Evolutionary conservation across 1,140 invertebrate species (phyloP).

Genomic region (Contarinia nasturtii): DNA sequence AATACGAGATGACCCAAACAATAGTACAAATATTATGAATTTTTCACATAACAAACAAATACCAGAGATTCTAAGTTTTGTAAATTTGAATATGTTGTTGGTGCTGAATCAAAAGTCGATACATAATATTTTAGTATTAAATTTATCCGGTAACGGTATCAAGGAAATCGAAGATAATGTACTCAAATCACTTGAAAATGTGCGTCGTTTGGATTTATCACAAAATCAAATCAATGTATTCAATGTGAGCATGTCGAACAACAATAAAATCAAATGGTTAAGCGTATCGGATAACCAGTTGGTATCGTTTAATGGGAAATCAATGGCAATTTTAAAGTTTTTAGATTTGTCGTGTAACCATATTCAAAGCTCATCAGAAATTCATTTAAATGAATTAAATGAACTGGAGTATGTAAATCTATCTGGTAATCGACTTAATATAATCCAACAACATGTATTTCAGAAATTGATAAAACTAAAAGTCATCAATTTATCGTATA

Average conservation of each 20-base stretch:
- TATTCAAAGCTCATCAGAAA: conserved; percentile 21
- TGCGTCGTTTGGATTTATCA: conserved; percentile 25
- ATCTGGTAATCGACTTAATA: conserved; percentile 26
- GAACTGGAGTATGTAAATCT: conserved; percentile 26
- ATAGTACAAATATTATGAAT: conserved; percentile 1
- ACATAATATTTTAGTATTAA: conserved; percentile 1
- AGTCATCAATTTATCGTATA: conserved; percentile 38
- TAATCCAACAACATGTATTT: conserved; percentile 18
- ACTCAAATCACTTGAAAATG: conserved; percentile 9
- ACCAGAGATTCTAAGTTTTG: neutral
- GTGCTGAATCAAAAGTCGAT: neutral
- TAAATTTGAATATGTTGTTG: neutral
- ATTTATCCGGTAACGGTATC: conserved; percentile 2
- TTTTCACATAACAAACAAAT: neutral
- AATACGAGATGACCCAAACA: neutral
- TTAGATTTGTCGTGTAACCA: conserved; percentile 22
- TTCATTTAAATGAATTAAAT: conserved; percentile 27
- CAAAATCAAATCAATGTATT: conserved; percentile 15
- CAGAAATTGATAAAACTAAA: conserved; percentile 22
- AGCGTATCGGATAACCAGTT: neutral
- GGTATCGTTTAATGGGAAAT: conserved; percentile 14
- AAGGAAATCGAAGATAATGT: neutral
- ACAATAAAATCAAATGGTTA: neutral
- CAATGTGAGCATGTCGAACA: neutral
- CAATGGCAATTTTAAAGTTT: conserved; percentile 20